Percentiles rank a stretch among this genome's conserved stretches.
Evolutionary conservation across 2,797 vertebrate genomes (phyloP).

Genomic region (Euphonia xanthogaster): DNA sequence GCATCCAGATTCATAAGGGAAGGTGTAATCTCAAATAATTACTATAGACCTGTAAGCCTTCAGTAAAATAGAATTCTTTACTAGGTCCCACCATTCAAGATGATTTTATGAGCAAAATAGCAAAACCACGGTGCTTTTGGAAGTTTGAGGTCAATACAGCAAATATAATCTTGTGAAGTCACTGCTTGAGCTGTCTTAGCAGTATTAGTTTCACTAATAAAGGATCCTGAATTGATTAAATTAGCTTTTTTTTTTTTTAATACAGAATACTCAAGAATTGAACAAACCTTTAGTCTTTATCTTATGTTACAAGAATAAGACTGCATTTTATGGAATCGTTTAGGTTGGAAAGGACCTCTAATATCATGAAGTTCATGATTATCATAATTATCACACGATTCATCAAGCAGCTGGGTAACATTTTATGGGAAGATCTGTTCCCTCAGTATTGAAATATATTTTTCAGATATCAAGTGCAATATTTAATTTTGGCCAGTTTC

Average conservation of each 20-base stretch:
- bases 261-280: background rate
- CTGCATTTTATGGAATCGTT: background rate
- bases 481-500: background rate
- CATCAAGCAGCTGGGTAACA: background rate
- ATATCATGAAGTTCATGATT: background rate
- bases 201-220: background rate
- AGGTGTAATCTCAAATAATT: background rate
- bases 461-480: background rate
- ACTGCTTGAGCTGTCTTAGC: background rate
- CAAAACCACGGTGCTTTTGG: rapidly evolving
- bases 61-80: background rate
- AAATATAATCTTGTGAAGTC: background rate
- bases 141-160: background rate
- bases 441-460: background rate
- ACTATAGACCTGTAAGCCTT: background rate
- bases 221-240: background rate
- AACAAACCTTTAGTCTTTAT: background rate
- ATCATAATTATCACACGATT: background rate
- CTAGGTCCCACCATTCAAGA: background rate
- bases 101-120: background rate
- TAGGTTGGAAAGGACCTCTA: background rate
- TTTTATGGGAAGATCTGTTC: background rate
- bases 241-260: background rate
- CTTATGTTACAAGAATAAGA: background rate
- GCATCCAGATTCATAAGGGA: background rate